A percentile compares a stretch with the other conserved stretches of the same genome.
phyloP scores from a whole-genome alignment of 2,113 vertebrate species.

The Illadopsis cleaveri region DNA sequence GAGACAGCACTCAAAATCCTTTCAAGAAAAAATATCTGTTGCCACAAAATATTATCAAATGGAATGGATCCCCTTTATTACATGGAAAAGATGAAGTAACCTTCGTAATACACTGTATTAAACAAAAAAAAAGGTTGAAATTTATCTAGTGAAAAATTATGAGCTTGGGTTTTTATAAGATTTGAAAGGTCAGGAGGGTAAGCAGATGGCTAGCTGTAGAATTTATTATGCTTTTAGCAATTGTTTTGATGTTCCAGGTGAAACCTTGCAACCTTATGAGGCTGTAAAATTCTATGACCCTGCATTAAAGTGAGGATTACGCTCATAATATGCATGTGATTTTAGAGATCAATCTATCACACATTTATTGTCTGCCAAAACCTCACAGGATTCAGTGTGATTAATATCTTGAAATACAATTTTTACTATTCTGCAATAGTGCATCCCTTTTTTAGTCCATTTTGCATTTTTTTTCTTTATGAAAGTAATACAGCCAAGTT shows the following conservation, averaged over 20 bases:
- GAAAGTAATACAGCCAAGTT: neutral
- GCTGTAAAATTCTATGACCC: constrained; percentile 71
- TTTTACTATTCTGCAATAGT: constrained; percentile 19
- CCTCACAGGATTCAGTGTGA: neutral
- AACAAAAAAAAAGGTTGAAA: neutral
- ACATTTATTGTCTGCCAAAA: constrained; percentile 64
- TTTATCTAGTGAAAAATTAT: constrained; percentile 67
- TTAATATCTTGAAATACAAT: constrained; percentile 27
- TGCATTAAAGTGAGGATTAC: constrained; percentile 46
- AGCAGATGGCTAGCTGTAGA: constrained; percentile 75
- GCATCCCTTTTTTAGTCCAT: neutral
- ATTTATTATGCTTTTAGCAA: constrained; percentile 70
- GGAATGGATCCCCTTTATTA: constrained; percentile 25
- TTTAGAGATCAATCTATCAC: constrained; percentile 68
- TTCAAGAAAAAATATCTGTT: neutral
- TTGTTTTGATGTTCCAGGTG: constrained; percentile 73
- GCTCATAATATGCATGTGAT: constrained; percentile 32
- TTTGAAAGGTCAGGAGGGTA: constrained; percentile 75
- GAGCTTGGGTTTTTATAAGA: constrained; percentile 63
- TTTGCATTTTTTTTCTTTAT: neutral
- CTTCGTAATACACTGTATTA: constrained; percentile 15
- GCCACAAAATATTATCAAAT: constrained; percentile 41
- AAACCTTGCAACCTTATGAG: constrained; percentile 68
- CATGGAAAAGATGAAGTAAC: constrained; percentile 47
- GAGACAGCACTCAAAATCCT: neutral